phyloP scores from a whole-genome alignment of 2,888 invertebrate species.

The Thysanoteuthis rhombus region DNA sequence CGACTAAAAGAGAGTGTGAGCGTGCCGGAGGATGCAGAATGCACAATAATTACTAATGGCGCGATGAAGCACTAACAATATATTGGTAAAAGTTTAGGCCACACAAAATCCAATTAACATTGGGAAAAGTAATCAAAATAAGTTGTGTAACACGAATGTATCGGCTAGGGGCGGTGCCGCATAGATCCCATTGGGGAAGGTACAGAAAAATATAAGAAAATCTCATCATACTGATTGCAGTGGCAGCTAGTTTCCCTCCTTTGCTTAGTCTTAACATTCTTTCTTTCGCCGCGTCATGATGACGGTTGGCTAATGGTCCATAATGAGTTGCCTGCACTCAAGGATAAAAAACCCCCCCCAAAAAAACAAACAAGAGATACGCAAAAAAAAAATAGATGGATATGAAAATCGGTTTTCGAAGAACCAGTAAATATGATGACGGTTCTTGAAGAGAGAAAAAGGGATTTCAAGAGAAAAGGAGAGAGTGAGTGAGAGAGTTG shows the following conservation, averaged over 20 bases:
- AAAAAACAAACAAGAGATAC: not conserved
- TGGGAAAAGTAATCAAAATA: not conserved
- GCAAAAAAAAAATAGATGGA: not conserved
- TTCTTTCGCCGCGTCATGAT: not conserved
- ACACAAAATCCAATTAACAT: constrained; percentile 12
- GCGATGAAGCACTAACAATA: not conserved
- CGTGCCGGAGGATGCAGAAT: not conserved
- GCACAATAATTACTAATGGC: not conserved
- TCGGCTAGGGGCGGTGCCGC: constrained; percentile 12
- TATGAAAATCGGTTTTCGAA: not conserved
- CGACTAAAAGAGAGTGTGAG: not conserved
- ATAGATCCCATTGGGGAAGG: not conserved
- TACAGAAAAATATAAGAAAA: not conserved
- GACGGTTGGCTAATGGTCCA: not conserved
- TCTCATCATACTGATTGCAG: not conserved
- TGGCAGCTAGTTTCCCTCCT: not conserved
- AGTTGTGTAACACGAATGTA: not conserved
- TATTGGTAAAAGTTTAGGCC: not conserved
- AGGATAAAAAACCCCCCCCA: too few relatives aligned
- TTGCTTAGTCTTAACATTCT: not conserved
- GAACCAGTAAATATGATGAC: not conserved
- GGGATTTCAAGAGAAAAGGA: not conserved
- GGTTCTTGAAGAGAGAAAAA: not conserved
- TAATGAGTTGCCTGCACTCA: not conserved
- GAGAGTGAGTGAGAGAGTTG: too few relatives aligned